phyloP scores from a whole-genome alignment of 2,797 vertebrate species.

The Clarias platycephalus region DNA sequence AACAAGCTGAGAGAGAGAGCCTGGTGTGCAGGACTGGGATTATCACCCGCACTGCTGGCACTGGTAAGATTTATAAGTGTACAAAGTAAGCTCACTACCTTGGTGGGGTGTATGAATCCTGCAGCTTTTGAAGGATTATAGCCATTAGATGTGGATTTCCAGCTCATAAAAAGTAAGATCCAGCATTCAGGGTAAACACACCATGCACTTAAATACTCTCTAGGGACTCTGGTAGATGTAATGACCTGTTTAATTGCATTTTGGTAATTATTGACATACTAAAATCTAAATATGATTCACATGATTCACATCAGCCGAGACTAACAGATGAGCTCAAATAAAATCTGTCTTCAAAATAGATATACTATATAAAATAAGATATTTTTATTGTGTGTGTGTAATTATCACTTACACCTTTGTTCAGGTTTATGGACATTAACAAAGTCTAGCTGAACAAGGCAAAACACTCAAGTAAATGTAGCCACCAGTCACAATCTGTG shows the following conservation, averaged over 20 bases:
- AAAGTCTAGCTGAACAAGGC: neutral
- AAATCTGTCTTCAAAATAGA: neutral
- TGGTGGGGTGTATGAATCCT: slow-evolving; percentile 24
- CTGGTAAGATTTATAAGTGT: slow-evolving; percentile 32
- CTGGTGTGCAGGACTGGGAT: slow-evolving; percentile 43
- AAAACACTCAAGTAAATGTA: slow-evolving; percentile 6
- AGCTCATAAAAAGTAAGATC: slow-evolving; percentile 55
- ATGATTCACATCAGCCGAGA: slow-evolving; percentile 11
- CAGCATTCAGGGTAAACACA: slow-evolving; percentile 67
- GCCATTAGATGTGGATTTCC: slow-evolving; percentile 34
- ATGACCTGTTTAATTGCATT: slow-evolving; percentile 34
- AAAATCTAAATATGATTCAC: slow-evolving; percentile 8
- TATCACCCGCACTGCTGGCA: slow-evolving; percentile 28
- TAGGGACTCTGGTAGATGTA: slow-evolving; percentile 21
- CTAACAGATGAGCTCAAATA: neutral
- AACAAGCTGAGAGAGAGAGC: slow-evolving; percentile 69
- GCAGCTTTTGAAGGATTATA: slow-evolving; percentile 39
- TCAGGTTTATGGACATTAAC: neutral
- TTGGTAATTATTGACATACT: slow-evolving; percentile 17
- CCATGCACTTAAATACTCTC: slow-evolving; percentile 53
- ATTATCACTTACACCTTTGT: neutral
- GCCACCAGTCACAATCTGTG: slow-evolving; percentile 30
- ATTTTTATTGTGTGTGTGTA: neutral
- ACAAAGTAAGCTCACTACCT: slow-evolving; percentile 24
- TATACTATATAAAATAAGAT: neutral